Base-by-base conservation (phyloP, 2,888 invertebrate genomes). In the Orgyia antiqua region DNA sequence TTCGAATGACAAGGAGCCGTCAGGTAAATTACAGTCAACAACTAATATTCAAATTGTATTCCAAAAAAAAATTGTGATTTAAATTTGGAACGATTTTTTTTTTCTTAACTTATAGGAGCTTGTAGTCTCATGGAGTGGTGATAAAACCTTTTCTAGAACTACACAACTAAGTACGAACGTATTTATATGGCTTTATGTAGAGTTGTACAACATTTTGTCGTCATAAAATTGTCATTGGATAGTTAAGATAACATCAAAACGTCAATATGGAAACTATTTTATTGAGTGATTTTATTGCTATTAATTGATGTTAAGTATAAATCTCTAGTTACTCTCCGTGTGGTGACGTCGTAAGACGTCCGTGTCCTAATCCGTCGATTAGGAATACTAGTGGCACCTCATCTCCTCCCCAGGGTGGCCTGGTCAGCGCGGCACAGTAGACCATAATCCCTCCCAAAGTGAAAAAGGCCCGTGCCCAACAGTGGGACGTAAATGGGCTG, bases 1-100 rank as follows among this genome's bases (percentile, higher is more conserved):
- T 25, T 38, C 36, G 36, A 17, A 32, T 37, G 28, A 30, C 38
- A 36, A 43, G 24, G 29, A 29, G 33, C 36, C 29, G 10, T 32
- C 26, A 21, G 24, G 24, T 24, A 38, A 43, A 46, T 33, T 31
- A 13, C 11, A 17, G 12, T 35, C 28, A 32, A 35, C 24, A 17
- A 27, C 31, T 5, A 29, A 20, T 20, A 20, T 20, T 26, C 25
- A 36, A 38, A 25, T 23, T n/a, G n/a, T n/a, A n/a, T n/a, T n/a
- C n/a, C n/a, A n/a, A n/a, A n/a, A n/a, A n/a, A n/a, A n/a, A n/a
- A n/a, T n/a, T 33, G 30, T 18, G 29, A 29, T 29, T 45, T 15
- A 21, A n/a, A 20, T 24, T 24, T 35, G 20, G 34, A 30, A 30
- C 30, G 19, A 20, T 15, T n/a, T n/a, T n/a, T n/a, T n/a, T n/a